phyloP scores from a whole-genome alignment of 2,888 invertebrate genomes.

The Rhagophthalmus giganteus region DNA sequence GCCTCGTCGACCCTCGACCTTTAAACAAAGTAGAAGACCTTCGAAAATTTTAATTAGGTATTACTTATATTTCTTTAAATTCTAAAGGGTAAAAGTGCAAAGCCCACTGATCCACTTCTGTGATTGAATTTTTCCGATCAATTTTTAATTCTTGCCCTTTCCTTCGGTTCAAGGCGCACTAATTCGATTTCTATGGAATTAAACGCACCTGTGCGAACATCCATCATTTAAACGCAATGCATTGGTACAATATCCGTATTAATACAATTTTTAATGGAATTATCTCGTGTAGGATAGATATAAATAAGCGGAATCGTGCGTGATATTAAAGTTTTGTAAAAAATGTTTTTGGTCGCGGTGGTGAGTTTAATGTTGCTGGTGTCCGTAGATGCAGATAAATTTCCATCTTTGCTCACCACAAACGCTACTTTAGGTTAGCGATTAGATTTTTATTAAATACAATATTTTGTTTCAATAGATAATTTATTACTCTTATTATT shows the following conservation, averaged over 20 bases:
- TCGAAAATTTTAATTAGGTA: too few relatives aligned
- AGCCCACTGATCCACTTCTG: conserved; percentile 19
- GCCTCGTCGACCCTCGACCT: too few relatives aligned
- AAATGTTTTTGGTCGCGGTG: conserved; percentile 37
- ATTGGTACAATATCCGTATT: conserved; percentile 37
- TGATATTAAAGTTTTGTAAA: conserved; percentile 20
- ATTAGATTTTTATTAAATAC: conserved; percentile 1
- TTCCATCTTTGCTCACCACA: conserved; percentile 71
- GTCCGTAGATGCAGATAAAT: conserved; percentile 53
- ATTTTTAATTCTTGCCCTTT: conserved; percentile 35
- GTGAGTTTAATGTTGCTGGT: conserved; percentile 20
- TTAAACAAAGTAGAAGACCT: too few relatives aligned
- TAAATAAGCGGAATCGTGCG: conserved; percentile 23
- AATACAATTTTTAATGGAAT: conserved; percentile 33
- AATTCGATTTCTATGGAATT: conserved; percentile 24
- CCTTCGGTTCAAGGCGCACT: conserved; percentile 5
- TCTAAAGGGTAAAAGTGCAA: background rate
- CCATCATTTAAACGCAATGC: conserved; percentile 32
- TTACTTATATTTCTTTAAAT: too few relatives aligned
- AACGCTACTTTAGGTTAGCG: conserved; percentile 73
- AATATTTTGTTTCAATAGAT: too few relatives aligned
- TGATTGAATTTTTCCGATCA: conserved; percentile 32
- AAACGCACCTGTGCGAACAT: conserved; percentile 29
- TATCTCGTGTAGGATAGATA: conserved; percentile 25
- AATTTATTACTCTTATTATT: too few relatives aligned